phyloP scores from a whole-genome alignment of 2,113 vertebrate species.

The Arizona elegans region DNA sequence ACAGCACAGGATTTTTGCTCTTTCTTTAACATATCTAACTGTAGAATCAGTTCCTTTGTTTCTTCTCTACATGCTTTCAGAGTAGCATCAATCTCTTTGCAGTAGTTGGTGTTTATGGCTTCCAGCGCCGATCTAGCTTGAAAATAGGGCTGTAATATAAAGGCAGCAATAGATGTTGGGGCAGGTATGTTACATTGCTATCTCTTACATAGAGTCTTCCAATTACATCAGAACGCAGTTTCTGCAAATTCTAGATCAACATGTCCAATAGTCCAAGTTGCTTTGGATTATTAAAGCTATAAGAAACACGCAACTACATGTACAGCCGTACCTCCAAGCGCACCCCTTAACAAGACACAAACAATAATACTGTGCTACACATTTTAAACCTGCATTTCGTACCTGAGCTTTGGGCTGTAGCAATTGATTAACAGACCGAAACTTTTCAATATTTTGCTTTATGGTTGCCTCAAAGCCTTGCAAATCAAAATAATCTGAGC shows the following conservation, averaged over 20 bases:
- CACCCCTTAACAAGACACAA: neutral
- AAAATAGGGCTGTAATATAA: slow-evolving; percentile 36
- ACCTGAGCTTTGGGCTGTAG: slow-evolving; percentile 66
- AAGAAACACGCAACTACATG: neutral
- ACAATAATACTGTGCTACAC: neutral
- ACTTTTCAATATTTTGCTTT: slow-evolving; percentile 60
- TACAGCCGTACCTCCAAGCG: neutral
- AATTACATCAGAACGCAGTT: neutral
- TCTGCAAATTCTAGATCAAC: neutral
- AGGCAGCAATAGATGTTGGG: neutral
- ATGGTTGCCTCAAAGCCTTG: slow-evolving; percentile 61
- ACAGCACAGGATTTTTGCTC: slow-evolving; percentile 10
- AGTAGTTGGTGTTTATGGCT: slow-evolving; percentile 2
- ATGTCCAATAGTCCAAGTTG: neutral
- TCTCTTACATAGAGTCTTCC: neutral
- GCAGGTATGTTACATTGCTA: no score
- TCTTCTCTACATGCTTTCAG: slow-evolving; percentile 49
- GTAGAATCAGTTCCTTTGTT: slow-evolving; percentile 49
- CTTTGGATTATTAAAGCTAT: neutral
- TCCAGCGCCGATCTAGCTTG: slow-evolving; percentile 45
- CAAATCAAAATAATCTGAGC: slow-evolving; percentile 52
- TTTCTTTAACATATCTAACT: slow-evolving; percentile 47
- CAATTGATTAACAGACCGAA: slow-evolving; percentile 55
- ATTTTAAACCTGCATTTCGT: neutral
- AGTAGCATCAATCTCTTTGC: slow-evolving; percentile 52